Base-by-base conservation (phyloP, 2,113 vertebrate genomes). In the Sclerurus mexicanus region DNA sequence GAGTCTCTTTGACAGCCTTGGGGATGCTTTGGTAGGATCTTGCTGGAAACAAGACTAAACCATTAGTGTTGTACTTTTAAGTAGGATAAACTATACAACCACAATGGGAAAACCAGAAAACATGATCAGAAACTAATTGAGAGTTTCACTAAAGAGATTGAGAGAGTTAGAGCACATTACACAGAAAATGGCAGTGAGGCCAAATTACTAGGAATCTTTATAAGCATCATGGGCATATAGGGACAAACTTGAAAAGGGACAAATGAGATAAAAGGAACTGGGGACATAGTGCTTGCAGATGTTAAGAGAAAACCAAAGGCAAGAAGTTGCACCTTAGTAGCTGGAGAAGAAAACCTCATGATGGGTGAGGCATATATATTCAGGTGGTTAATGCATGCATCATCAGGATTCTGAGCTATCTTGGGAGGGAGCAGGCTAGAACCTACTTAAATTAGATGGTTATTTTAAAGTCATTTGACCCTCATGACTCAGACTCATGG, bases 401-500 rank as follows among this genome's bases (percentile, higher is more conserved):
- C 71, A 52, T 63, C 31, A 75, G 74, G 46, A 66, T 44, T 60
- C 74, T 73, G 86, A 85, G 58, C 47, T 68, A 49, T 82, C 90
- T 56, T 87, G n/a, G 67, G 71, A 93, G 47, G 69, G n/a, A 90
- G 69, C 44, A 68, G 80, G 37, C 66, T 89, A 89, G 53, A 93
- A 82, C 44, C 39, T 87, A 79, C 87, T 93, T 94, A 93, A 95
- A 75, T 93, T 91, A 89, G 92, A 69, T 62, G 71, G 78, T 56
- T 90, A 85, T 97, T 95, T 97, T 85, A 79, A 87, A 73, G 69
- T 87, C 67, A 76, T 93, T 93, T 89, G 92, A 75, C 87, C 78
- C 33, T 76, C 44, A 72, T 96, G 94, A 94, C 87, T 95, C 96
- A 96, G 78, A 84, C 66, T 95, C 37, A 85, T 87, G 90, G 92